Percentiles rank a stretch among this genome's conserved stretches.
These are phyloP conservation scores for Phalacrocorax aristotelis DNA, from an alignment of 2,113 vertebrate genomes.

Conservation along the genomic window DNA sequence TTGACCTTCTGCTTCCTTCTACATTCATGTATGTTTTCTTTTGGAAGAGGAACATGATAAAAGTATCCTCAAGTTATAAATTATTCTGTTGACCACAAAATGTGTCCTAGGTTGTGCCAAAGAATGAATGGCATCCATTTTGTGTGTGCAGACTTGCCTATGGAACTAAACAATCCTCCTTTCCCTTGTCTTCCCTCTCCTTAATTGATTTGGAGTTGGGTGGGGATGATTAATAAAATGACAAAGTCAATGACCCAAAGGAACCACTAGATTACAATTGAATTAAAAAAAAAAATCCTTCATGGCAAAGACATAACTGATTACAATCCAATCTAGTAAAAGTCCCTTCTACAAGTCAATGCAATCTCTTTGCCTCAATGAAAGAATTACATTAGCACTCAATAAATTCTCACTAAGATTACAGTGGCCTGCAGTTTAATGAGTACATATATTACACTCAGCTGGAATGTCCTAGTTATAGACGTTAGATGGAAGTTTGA, in stretches of 20 bases:
- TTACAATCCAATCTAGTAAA: constrained; percentile 83
- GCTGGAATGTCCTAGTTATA: constrained; percentile 64
- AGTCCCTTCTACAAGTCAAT: constrained; percentile 75
- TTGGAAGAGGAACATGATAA: not conserved
- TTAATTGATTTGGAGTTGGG: constrained; percentile 40
- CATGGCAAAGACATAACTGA: constrained; percentile 76
- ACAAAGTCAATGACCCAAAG: constrained; percentile 70
- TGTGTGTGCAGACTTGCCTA: not conserved
- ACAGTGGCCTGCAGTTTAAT: constrained; percentile 77
- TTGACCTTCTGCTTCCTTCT: not conserved
- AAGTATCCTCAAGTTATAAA: not conserved
- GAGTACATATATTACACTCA: constrained; percentile 72
- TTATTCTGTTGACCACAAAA: not conserved
- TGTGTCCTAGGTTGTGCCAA: not conserved
- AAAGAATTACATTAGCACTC: constrained; percentile 80
- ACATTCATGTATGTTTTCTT: not conserved
- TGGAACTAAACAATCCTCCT: not conserved
- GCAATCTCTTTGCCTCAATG: constrained; percentile 75
- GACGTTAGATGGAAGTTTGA: constrained; percentile 67
- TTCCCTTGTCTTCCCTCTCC: not conserved
- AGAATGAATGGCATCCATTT: not conserved
- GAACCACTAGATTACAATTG: constrained; percentile 73
- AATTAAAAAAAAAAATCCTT: constrained; percentile 60
- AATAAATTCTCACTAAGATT: constrained; percentile 80
- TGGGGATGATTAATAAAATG: constrained; percentile 75